Conservation (phyloP, 1,140 invertebrate species). For the Yoshiicerus persimilis region DNA sequence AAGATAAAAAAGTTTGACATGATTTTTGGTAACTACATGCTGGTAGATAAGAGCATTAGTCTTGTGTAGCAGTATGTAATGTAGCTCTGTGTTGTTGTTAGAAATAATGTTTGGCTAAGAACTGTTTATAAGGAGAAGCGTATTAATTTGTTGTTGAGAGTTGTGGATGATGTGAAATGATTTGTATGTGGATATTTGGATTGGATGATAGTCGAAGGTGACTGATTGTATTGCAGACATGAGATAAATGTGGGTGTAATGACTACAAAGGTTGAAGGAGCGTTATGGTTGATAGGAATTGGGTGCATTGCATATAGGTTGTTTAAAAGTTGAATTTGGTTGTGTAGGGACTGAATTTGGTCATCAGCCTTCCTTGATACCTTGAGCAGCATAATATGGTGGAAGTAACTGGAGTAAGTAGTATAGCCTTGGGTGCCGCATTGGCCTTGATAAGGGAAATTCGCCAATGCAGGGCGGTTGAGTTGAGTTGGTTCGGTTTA, state of each 20-base stretch:
- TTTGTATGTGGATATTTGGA: neutral
- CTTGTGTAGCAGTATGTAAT: neutral
- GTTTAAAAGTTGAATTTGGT: neutral
- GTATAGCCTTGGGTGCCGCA: constrained; percentile 22
- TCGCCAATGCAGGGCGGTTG: constrained; percentile 27
- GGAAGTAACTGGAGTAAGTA: constrained; percentile 5
- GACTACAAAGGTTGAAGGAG: neutral
- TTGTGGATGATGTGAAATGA: neutral
- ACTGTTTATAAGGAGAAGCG: neutral
- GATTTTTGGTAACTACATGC: neutral
- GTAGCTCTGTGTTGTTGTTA: neutral
- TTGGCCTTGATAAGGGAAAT: constrained; percentile 32
- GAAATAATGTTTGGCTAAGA: neutral
- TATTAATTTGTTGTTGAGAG: neutral
- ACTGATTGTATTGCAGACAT: neutral
- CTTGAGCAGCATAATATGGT: neutral
- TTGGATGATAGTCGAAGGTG: neutral
- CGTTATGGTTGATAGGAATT: neutral
- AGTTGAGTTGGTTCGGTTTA: neutral
- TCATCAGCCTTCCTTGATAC: constrained; percentile 4
- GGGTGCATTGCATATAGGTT: neutral
- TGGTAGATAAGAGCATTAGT: neutral
- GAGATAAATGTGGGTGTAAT: neutral
- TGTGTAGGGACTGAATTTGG: neutral
- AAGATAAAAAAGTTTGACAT: neutral